Conservation (phyloP, 2,113 vertebrate species). For the Scalopus aquaticus region DNA sequence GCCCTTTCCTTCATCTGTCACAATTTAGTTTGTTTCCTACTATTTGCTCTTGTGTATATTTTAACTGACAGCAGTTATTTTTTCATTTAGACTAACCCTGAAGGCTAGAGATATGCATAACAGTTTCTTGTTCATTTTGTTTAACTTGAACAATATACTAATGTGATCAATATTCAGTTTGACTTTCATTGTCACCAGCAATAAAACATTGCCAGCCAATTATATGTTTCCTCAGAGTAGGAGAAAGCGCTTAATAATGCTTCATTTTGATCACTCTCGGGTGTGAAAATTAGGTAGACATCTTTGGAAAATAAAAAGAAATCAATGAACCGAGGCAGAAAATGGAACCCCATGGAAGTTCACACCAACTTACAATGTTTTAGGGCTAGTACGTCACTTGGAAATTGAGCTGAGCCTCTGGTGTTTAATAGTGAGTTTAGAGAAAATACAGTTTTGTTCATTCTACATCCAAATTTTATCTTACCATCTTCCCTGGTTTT, state of each 20-base stretch:
- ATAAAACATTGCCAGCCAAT: conserved; percentile 46
- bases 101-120: conserved; percentile 32
- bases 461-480: neutral
- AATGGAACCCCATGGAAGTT: neutral
- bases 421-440: neutral
- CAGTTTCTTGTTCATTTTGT: conserved; percentile 32
- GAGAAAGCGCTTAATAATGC: conserved; percentile 48
- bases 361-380: neutral
- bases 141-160: conserved; percentile 58
- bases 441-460: neutral
- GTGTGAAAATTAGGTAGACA: conserved; percentile 37
- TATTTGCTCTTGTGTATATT: conserved; percentile 46
- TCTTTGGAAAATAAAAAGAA: conserved; percentile 30
- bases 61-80: conserved; percentile 25
- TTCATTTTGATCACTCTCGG: neutral
- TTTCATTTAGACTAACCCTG: conserved; percentile 44
- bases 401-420: neutral
- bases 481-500: neutral
- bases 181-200: conserved; percentile 48
- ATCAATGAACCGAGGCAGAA: neutral
- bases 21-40: conserved; percentile 43
- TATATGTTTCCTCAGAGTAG: conserved; percentile 35
- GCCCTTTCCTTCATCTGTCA: conserved; percentile 29
- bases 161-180: conserved; percentile 67
- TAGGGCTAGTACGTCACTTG: neutral